A percentile compares a stretch with the other conserved stretches of the same genome.
phyloP scores from a whole-genome alignment of 2,888 invertebrate genomes.

The Drosophila fulvimacula region DNA sequence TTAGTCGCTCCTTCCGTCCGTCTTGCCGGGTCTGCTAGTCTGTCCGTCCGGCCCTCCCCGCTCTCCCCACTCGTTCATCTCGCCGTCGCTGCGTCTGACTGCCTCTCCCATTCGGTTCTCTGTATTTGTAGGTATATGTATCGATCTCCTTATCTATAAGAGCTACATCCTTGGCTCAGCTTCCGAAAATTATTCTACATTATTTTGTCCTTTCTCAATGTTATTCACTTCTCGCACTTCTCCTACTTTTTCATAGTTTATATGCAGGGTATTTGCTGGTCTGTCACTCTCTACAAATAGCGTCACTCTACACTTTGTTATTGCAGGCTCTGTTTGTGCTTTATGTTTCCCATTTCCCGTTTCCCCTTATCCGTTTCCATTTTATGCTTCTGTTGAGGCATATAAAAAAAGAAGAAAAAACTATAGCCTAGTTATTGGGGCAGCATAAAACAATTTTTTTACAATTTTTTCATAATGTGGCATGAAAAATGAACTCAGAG shows the following conservation, averaged over 20 bases:
- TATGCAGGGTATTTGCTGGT: conserved; percentile 13
- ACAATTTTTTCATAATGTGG: conserved; percentile 36
- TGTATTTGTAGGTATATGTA: not conserved
- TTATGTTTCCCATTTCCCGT: conserved; percentile 5
- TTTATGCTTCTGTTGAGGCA: conserved; percentile 19
- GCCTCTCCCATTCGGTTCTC: no score
- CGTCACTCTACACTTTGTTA: not conserved
- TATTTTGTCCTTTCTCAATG: no score
- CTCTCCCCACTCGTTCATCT: no score
- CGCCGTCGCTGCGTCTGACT: no score
- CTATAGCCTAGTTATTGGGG: conserved; percentile 43
- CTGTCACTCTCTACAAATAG: not conserved
- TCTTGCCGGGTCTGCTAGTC: no score
- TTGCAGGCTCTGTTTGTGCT: conserved; percentile 19
- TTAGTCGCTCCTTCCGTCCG: not conserved
- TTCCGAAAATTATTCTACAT: no score
- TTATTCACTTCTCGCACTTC: no score
- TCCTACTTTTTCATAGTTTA: no score
- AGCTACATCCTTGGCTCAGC: no score
- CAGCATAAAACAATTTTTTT: conserved; percentile 20
- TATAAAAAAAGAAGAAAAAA: conserved; percentile 14
- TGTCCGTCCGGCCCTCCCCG: no score
- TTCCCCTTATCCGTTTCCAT: conserved; percentile 4
- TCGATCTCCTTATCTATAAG: not conserved
- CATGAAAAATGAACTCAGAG: conserved; percentile 3